phyloP scores from a whole-genome alignment of 2,113 vertebrate genomes.

The Chloroceryle aenea region DNA sequence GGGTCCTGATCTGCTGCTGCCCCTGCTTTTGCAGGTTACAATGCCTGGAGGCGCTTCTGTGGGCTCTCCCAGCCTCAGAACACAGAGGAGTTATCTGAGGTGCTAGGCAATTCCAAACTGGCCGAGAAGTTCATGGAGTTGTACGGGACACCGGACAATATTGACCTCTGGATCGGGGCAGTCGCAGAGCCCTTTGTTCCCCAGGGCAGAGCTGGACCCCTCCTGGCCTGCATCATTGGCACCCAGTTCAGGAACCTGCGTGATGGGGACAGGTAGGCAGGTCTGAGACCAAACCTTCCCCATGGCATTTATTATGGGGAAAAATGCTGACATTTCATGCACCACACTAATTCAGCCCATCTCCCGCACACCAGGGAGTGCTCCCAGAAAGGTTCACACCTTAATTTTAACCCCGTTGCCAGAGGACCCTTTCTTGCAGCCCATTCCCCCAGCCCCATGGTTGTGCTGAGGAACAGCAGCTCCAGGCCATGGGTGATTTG shows the following conservation, averaged over 20 bases:
- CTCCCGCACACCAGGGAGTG: not conserved
- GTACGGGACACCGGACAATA: slow-evolving; percentile 85
- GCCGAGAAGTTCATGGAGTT: slow-evolving; percentile 83
- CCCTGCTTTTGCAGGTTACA: slow-evolving; percentile 42
- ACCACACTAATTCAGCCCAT: not conserved
- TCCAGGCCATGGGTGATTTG: not conserved
- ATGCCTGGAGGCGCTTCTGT: slow-evolving; percentile 68
- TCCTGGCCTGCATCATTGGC: slow-evolving; percentile 87
- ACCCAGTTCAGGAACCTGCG: slow-evolving; percentile 85
- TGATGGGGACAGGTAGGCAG: slow-evolving; percentile 81
- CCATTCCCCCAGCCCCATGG: not conserved
- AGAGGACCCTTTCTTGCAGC: not conserved
- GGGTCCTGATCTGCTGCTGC: not conserved
- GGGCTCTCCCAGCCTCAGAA: slow-evolving; percentile 83
- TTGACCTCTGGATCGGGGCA: slow-evolving; percentile 89
- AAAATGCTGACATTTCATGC: not conserved
- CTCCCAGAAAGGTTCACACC: not conserved
- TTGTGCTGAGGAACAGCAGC: not conserved
- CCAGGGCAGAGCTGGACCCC: slow-evolving; percentile 83
- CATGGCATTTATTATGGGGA: not conserved
- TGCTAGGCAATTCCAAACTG: slow-evolving; percentile 78
- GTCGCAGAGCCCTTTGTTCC: slow-evolving; percentile 85
- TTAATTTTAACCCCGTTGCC: not conserved
- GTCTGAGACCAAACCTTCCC: not conserved
- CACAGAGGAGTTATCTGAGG: slow-evolving; percentile 74